These are phyloP conservation scores for Drosophila asahinai DNA, from an alignment of 1,140 invertebrate genomes.

Conservation along the genomic window DNA sequence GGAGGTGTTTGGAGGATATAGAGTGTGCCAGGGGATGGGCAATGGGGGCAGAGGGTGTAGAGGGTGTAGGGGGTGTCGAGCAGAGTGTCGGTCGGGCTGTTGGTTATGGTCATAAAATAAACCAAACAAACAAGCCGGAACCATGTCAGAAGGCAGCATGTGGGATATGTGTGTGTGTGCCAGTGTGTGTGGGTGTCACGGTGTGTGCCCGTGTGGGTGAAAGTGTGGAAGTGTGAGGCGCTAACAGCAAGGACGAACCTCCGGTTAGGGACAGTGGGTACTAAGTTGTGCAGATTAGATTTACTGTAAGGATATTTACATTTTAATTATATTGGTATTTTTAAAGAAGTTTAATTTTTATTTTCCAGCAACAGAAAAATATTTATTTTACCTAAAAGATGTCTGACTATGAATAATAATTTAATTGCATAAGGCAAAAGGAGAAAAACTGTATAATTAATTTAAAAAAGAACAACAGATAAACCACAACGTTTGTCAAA, in stretches of 20 bases:
- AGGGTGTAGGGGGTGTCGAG: conserved; percentile 2
- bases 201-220: conserved; percentile 33
- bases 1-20: conserved; percentile 21
- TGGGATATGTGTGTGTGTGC: conserved; percentile 41
- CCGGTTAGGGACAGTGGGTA: conserved; percentile 37
- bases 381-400: too few species aligned
- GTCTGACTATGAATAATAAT: too few species aligned
- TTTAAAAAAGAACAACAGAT: background rate
- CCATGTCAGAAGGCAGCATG: conserved; percentile 80
- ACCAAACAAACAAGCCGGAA: conserved; percentile 84
- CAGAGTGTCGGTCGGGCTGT: conserved; percentile 52
- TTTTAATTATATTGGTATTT: too few species aligned
- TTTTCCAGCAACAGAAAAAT: too few species aligned
- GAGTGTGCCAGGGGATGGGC: conserved; percentile 16
- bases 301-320: too few species aligned
- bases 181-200: conserved; percentile 21
- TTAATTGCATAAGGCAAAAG: background rate
- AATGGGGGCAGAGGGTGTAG: background rate
- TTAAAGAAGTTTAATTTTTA: too few species aligned
- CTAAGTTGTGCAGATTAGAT: background rate
- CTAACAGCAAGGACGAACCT: conserved; percentile 65
- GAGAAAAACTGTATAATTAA: too few species aligned
- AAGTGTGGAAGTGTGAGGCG: conserved; percentile 31
- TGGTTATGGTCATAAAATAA: conserved; percentile 84
- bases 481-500: rapidly evolving